These are phyloP conservation scores for Falco naumanni DNA, from an alignment of 2,797 vertebrate species.

Conservation along the genomic window DNA sequence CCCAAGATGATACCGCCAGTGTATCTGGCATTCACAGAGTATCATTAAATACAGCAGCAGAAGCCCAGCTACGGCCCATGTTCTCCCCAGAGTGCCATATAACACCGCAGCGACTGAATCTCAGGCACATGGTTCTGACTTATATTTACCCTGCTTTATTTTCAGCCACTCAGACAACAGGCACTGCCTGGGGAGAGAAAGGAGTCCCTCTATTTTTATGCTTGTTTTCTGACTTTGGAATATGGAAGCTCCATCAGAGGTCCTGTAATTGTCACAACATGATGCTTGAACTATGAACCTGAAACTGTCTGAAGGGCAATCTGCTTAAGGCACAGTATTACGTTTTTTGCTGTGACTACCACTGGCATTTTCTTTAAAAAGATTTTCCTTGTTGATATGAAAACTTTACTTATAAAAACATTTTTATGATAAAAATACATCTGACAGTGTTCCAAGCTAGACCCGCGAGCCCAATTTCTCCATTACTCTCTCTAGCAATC, in stretches of 20 bases:
- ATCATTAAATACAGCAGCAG: constrained; percentile 6
- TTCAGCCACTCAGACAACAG: not conserved
- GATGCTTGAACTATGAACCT: not conserved
- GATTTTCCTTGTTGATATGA: not conserved
- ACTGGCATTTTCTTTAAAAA: not conserved
- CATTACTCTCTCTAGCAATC: not conserved
- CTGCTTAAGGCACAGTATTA: not conserved
- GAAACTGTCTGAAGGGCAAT: not conserved
- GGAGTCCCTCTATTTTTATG: not conserved
- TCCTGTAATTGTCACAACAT: not conserved
- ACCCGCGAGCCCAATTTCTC: not conserved
- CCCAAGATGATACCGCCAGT: not conserved
- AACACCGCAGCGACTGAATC: not conserved
- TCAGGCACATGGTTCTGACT: not conserved
- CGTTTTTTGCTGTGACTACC: not conserved
- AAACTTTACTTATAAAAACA: not conserved
- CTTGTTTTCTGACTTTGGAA: not conserved
- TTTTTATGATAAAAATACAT: not conserved
- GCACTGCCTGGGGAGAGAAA: not conserved
- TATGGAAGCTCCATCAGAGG: not conserved
- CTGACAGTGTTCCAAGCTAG: not conserved
- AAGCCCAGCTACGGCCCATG: not conserved
- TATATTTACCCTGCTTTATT: not conserved
- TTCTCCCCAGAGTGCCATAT: not conserved
- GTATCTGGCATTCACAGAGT: not conserved